Evolutionary conservation across 2,113 vertebrate genomes (phyloP).

Genomic region (Cochlearius cochlearius): DNA sequence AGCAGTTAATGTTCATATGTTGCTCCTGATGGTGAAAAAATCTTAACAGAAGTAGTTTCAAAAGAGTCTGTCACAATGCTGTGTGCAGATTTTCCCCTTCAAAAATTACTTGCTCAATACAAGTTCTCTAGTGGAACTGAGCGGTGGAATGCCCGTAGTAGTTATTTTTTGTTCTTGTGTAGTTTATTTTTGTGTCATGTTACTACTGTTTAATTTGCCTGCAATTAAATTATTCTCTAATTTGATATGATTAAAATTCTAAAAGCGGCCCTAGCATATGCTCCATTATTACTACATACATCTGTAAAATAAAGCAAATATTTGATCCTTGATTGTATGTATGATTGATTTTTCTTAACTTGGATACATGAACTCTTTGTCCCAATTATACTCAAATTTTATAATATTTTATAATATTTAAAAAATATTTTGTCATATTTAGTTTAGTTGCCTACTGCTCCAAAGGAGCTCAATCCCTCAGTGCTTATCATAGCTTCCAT

Average conservation of each 20-base stretch:
- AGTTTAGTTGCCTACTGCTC: background rate
- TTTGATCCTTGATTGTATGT: background rate
- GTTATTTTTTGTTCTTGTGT: background rate
- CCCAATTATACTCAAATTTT: background rate
- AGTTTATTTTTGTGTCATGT: background rate
- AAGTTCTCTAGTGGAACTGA: background rate
- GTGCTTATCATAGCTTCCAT: background rate
- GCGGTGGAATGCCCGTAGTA: background rate
- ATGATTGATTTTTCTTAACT: background rate
- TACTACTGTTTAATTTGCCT: background rate
- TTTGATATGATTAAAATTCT: background rate
- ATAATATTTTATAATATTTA: background rate
- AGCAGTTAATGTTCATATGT: fast-evolving
- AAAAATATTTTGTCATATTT: background rate
- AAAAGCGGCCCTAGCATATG: background rate
- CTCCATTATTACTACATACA: background rate
- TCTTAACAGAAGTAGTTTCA: background rate
- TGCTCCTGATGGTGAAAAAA: background rate
- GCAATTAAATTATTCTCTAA: background rate
- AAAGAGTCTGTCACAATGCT: background rate
- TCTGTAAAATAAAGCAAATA: background rate
- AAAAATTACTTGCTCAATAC: background rate
- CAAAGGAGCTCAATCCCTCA: fast-evolving
- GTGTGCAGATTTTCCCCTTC: background rate
- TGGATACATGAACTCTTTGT: background rate